These are phyloP conservation scores for Meles meles DNA, from an alignment of 2,113 vertebrate genomes.

Conservation along the genomic window DNA sequence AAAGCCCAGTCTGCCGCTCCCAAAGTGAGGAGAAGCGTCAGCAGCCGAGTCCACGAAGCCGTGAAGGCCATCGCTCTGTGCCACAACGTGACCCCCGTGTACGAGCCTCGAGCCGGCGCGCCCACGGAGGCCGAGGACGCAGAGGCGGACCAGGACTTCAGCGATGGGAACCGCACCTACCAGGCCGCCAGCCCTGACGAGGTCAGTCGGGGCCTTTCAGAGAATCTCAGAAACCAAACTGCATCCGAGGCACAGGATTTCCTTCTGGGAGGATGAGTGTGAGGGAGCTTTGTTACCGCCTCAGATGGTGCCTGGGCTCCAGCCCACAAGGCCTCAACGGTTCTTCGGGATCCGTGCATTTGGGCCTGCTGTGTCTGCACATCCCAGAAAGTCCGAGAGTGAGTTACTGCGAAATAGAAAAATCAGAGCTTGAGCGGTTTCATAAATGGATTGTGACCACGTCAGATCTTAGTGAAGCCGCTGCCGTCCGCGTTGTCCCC, in stretches of 20 bases:
- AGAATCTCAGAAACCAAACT: neutral
- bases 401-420: neutral
- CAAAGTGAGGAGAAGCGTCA: constrained; percentile 95
- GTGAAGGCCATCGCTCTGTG: constrained; percentile 97
- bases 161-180: constrained; percentile 94
- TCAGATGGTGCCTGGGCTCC: neutral
- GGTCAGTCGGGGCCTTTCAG: constrained; percentile 77
- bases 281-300: neutral
- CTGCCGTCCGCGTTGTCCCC: neutral
- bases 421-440: neutral
- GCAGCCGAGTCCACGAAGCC: constrained; percentile 93
- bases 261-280: neutral
- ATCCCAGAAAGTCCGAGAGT: too few relatives aligned
- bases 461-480: neutral
- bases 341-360: neutral
- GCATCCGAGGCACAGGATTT: neutral
- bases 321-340: accelerated
- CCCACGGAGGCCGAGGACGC: constrained; percentile 88
- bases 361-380: accelerated
- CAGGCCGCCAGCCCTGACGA: constrained; percentile 98
- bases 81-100: constrained; percentile 97
- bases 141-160: constrained; percentile 96
- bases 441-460: neutral
- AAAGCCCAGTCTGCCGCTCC: constrained; percentile 85
- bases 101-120: constrained; percentile 83